Evolutionary conservation across 2,888 invertebrate genomes (phyloP).

Genomic region (Taphrorychus bicolor): DNA sequence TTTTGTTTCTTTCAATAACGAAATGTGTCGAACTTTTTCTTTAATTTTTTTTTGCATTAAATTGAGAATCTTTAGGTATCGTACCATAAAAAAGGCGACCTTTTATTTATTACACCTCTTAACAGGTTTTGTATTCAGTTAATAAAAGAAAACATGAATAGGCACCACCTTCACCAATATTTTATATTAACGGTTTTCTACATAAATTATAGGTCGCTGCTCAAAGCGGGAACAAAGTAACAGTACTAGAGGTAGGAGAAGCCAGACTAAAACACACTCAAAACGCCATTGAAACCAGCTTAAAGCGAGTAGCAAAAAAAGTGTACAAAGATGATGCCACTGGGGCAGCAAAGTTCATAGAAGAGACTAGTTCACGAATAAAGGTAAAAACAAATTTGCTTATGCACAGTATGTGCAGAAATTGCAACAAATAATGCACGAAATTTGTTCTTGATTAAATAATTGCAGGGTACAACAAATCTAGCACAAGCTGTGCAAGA

Average conservation of each 20-base stretch:
- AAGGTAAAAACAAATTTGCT: conserved; percentile 55
- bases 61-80: too few relatives aligned
- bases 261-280: conserved; percentile 77
- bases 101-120: too few relatives aligned
- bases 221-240: conserved; percentile 82
- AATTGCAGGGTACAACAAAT: conserved; percentile 63
- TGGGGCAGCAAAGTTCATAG: too few relatives aligned
- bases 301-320: conserved; percentile 82
- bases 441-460: neutral
- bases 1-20: too few relatives aligned
- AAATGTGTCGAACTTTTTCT: too few relatives aligned
- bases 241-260: conserved; percentile 78
- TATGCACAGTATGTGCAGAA: neutral
- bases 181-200: too few relatives aligned
- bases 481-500: conserved; percentile 67
- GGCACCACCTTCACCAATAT: too few relatives aligned
- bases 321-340: conserved; percentile 72
- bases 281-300: conserved; percentile 71
- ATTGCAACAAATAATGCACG: neutral
- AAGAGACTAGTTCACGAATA: too few relatives aligned
- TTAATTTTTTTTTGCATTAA: too few relatives aligned
- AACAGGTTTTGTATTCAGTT: too few relatives aligned
- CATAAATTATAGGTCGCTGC: conserved; percentile 85
- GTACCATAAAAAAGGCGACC: too few relatives aligned
- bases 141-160: too few relatives aligned